Evolutionary conservation across 2,888 invertebrate species (phyloP).

Genomic region (Orthosia gracilis): DNA sequence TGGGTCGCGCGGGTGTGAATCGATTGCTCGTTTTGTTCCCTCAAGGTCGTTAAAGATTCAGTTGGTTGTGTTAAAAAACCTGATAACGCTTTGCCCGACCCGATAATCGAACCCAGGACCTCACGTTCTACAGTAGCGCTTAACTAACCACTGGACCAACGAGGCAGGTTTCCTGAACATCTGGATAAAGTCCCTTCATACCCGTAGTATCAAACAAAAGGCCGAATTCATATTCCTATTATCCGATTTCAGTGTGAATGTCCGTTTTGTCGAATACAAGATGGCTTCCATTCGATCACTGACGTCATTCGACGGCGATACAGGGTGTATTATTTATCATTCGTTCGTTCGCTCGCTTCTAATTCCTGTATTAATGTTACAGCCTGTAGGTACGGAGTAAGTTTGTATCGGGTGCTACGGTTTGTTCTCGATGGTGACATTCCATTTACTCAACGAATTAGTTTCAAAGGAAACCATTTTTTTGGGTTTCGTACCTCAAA

Average conservation of each 20-base stretch:
- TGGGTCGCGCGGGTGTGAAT: too few relatives aligned
- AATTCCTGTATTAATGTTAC: constrained; percentile 72
- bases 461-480: too few relatives aligned
- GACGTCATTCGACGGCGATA: constrained; percentile 59
- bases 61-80: too few relatives aligned
- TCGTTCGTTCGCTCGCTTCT: constrained; percentile 59
- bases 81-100: too few relatives aligned
- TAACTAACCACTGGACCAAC: too few relatives aligned
- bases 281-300: constrained; percentile 62
- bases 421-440: background rate
- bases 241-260: constrained; percentile 40
- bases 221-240: constrained; percentile 33
- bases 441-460: too few relatives aligned
- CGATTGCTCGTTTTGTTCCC: too few relatives aligned
- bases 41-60: too few relatives aligned
- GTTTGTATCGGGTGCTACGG: constrained; percentile 39
- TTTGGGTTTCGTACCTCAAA: too few relatives aligned
- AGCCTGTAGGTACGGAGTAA: constrained; percentile 54
- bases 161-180: background rate
- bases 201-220: constrained; percentile 19
- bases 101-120: too few relatives aligned
- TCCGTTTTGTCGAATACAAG: constrained; percentile 48
- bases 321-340: constrained; percentile 71
- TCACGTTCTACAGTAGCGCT: too few relatives aligned
- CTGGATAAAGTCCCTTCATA: constrained; percentile 8